Percentiles rank a stretch among this genome's conserved stretches.
phyloP scores from a whole-genome alignment of 2,797 vertebrate species.

The Cichlasoma orientale region DNA sequence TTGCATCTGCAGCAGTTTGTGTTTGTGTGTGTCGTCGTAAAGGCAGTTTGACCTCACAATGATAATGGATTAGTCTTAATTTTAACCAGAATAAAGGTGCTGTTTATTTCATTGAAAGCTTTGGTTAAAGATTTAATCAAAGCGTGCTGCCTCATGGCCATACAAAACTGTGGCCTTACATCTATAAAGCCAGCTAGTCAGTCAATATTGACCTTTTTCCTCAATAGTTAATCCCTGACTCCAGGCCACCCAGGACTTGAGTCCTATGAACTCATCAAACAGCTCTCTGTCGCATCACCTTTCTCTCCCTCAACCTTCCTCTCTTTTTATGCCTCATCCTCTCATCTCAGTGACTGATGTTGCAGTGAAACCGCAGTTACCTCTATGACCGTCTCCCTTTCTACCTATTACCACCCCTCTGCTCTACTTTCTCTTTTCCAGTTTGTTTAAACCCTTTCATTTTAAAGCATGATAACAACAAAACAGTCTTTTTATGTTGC shows the following conservation, averaged over 20 bases:
- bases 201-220: slow-evolving; percentile 75
- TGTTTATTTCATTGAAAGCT: slow-evolving; percentile 17
- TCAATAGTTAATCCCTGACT: slow-evolving; percentile 63
- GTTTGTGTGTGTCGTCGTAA: neutral
- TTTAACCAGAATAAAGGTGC: neutral
- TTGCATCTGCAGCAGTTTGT: neutral
- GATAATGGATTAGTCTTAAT: neutral
- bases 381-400: slow-evolving; percentile 11
- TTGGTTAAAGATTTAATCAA: slow-evolving; percentile 28
- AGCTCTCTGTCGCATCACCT: slow-evolving; percentile 48
- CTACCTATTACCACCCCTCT: neutral
- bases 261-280: slow-evolving; percentile 72
- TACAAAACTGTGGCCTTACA: slow-evolving; percentile 28
- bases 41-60: neutral
- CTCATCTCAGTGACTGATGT: slow-evolving; percentile 68
- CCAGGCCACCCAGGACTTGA: slow-evolving; percentile 62
- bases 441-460: neutral
- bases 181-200: slow-evolving; percentile 51
- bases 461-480: slow-evolving; percentile 17
- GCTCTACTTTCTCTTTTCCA: neutral
- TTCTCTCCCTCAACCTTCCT: slow-evolving; percentile 40
- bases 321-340: slow-evolving; percentile 51
- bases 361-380: slow-evolving; percentile 25
- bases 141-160: slow-evolving; percentile 38
- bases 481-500: slow-evolving; percentile 38